Evolutionary conservation across 92 coral and sea anemone genomes (phyloP).

Genomic region (Phenganax marumi): DNA sequence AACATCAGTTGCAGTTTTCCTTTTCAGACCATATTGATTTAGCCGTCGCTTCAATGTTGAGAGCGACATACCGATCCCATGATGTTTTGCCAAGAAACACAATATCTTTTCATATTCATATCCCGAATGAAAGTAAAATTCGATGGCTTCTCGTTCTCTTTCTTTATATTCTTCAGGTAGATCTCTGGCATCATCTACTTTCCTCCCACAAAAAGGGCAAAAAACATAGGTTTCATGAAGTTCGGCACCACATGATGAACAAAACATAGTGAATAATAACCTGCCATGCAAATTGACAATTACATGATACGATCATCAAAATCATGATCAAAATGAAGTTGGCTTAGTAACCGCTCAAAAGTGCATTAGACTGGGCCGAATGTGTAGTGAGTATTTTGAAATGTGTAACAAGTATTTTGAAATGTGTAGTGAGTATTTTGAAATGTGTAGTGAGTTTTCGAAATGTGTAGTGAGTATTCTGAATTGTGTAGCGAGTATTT

Average conservation of each 20-base stretch:
- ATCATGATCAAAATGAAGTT: no score
- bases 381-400: conserved; percentile 13
- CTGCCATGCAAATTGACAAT: background rate
- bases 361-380: background rate
- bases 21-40: no score
- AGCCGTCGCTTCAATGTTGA: conserved; percentile 35
- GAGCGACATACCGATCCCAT: conserved; percentile 49
- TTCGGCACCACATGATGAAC: background rate
- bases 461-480: conserved; percentile 7
- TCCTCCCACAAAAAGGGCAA: background rate
- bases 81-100: conserved; percentile 56
- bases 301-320: no score
- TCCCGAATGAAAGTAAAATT: conserved; percentile 51
- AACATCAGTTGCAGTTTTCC: no score
- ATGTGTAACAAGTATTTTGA: conserved; percentile 3
- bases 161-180: background rate
- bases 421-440: conserved; percentile 9
- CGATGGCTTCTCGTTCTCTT: conserved; percentile 11
- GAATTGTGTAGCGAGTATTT: background rate
- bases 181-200: background rate
- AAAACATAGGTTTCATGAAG: conserved; percentile 1
- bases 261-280: background rate
- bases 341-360: background rate
- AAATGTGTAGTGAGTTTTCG: background rate
- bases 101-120: conserved; percentile 56